phyloP scores from a whole-genome alignment of 2,888 invertebrate species.

The Apodemia mormo region DNA sequence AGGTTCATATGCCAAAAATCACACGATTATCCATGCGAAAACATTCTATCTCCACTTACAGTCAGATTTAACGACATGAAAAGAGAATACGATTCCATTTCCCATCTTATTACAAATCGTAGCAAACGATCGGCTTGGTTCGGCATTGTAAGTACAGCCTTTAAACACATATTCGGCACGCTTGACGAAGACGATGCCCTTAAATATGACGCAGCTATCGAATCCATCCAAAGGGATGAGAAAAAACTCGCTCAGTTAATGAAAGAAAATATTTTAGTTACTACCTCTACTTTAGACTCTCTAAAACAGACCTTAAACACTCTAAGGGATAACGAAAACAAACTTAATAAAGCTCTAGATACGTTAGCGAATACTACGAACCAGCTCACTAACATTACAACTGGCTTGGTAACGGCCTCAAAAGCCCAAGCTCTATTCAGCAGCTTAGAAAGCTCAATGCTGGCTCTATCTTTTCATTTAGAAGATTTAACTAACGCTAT shows the following conservation, averaged over 20 bases:
- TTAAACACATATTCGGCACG: too few relatives aligned
- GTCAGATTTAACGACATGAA: too few relatives aligned
- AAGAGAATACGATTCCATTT: too few relatives aligned
- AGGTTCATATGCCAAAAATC: too few relatives aligned
- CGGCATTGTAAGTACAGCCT: too few relatives aligned
- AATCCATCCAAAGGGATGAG: too few relatives aligned
- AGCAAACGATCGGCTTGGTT: too few relatives aligned
- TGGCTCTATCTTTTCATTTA: slow-evolving; percentile 21
- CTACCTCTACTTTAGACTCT: slow-evolving; percentile 2
- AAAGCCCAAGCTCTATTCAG: not conserved
- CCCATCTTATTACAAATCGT: too few relatives aligned
- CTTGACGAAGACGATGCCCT: too few relatives aligned
- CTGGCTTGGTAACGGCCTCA: not conserved
- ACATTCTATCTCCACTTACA: too few relatives aligned
- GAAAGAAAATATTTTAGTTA: slow-evolving; percentile 13
- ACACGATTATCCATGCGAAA: too few relatives aligned
- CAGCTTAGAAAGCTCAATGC: slow-evolving; percentile 6
- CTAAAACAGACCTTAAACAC: not conserved
- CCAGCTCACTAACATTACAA: not conserved
- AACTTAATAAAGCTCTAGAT: not conserved
- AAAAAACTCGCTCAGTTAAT: not conserved
- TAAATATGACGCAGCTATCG: too few relatives aligned
- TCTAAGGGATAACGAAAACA: not conserved
- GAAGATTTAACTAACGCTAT: slow-evolving; percentile 21
- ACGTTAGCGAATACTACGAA: not conserved